Conservation (phyloP, 1,140 invertebrate species). For the Bombus superbus region DNA sequence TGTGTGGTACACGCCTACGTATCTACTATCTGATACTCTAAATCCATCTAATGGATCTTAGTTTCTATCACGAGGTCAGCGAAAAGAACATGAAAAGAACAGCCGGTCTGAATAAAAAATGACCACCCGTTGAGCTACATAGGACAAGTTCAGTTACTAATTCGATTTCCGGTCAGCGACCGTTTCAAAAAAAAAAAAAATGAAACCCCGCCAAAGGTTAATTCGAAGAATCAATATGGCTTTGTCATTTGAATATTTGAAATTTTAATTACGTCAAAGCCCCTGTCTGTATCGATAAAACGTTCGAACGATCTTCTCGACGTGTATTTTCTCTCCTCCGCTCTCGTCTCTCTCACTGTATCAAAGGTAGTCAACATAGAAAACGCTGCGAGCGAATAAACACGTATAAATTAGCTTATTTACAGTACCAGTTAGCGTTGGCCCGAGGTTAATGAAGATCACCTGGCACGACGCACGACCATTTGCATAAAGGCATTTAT, state of each 20-base stretch:
- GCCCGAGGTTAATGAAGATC: conserved; percentile 52
- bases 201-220: background rate
- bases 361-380: background rate
- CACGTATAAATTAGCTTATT: conserved; percentile 52
- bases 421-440: conserved; percentile 2
- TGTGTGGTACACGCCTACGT: too few relatives aligned
- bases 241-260: background rate
- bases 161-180: background rate
- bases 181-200: background rate
- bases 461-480: background rate
- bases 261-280: too few relatives aligned
- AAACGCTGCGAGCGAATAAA: background rate
- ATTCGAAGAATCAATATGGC: background rate
- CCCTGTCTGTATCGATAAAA: too few relatives aligned
- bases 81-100: too few relatives aligned
- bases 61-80: too few relatives aligned
- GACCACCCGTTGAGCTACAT: background rate
- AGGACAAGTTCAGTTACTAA: background rate
- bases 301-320: background rate
- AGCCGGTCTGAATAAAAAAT: background rate
- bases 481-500: conserved; percentile 49
- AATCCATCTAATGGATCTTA: background rate
- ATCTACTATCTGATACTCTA: background rate
- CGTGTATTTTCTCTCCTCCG: background rate
- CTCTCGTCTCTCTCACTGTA: too few relatives aligned